Percentiles rank a stretch among this genome's conserved stretches.
phyloP scores from a whole-genome alignment of 2,888 invertebrate genomes.

The Cheilosia variabilis region DNA sequence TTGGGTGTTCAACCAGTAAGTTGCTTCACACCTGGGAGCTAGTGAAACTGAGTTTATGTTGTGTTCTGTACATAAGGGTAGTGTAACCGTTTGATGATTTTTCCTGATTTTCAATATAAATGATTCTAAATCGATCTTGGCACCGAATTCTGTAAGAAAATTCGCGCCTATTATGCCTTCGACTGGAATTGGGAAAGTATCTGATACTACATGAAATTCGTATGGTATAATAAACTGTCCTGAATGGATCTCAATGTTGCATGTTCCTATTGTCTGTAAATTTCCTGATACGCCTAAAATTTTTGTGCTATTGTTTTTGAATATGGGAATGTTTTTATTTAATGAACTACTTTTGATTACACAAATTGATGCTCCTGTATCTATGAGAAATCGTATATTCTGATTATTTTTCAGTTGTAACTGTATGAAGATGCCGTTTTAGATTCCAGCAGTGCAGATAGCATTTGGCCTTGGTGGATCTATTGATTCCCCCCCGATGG shows the following conservation, averaged over 20 bases:
- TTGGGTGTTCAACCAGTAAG: background rate
- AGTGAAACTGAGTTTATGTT: no score
- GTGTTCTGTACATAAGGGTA: background rate
- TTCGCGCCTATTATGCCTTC: background rate
- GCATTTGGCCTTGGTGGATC: no score
- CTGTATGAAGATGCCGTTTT: background rate
- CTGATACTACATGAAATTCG: no score
- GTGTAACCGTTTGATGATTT: no score
- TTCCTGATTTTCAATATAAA: background rate
- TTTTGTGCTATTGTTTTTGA: background rate
- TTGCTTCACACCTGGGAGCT: background rate
- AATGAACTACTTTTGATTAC: no score
- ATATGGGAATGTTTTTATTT: no score
- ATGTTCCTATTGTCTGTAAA: background rate
- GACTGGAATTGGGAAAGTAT: background rate
- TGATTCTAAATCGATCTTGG: background rate
- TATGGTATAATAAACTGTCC: no score
- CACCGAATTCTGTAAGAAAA: background rate
- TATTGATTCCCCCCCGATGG: no score
- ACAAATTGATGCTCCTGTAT: background rate
- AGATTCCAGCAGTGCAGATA: background rate
- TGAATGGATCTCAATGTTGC: background rate
- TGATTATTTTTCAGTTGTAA: no score
- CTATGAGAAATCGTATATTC: no score
- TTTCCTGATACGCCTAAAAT: background rate